Percentiles rank a stretch among this genome's conserved stretches.
phyloP scores from a whole-genome alignment of 2,797 vertebrate species.

The Ispidina lecontei region DNA sequence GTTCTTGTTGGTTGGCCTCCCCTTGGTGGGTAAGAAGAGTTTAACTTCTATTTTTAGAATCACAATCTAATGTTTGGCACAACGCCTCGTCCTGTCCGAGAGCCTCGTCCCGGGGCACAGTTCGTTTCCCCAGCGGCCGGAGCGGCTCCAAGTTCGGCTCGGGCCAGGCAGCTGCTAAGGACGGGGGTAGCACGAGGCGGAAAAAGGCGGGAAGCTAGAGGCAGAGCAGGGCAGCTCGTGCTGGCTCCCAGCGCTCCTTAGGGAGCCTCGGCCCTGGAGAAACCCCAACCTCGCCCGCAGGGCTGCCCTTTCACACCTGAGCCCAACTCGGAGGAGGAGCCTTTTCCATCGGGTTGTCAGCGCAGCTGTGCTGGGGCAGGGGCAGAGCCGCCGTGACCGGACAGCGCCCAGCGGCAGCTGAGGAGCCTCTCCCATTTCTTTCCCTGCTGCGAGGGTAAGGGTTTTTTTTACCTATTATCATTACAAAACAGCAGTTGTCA shows the following conservation, averaged over 20 bases:
- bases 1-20: no score
- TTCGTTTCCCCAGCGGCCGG: rapidly evolving
- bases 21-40: no score
- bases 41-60: no score
- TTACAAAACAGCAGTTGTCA: background rate
- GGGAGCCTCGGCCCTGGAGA: rapidly evolving
- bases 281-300: rapidly evolving
- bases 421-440: rapidly evolving
- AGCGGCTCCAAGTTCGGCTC: rapidly evolving
- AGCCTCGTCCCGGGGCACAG: rapidly evolving
- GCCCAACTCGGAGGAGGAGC: rapidly evolving
- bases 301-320: background rate
- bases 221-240: no score
- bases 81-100: rapidly evolving
- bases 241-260: no score
- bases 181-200: rapidly evolving
- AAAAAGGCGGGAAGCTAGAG: background rate
- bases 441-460: rapidly evolving
- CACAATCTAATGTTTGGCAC: no score
- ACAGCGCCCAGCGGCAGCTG: rapidly evolving
- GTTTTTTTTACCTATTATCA: background rate
- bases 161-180: background rate
- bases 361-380: rapidly evolving
- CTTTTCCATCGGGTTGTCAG: rapidly evolving
- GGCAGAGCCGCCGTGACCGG: background rate